A percentile compares a stretch with the other conserved stretches of the same genome.
Conservation (phyloP, 2,113 vertebrate genomes). For the Conger conger region DNA sequence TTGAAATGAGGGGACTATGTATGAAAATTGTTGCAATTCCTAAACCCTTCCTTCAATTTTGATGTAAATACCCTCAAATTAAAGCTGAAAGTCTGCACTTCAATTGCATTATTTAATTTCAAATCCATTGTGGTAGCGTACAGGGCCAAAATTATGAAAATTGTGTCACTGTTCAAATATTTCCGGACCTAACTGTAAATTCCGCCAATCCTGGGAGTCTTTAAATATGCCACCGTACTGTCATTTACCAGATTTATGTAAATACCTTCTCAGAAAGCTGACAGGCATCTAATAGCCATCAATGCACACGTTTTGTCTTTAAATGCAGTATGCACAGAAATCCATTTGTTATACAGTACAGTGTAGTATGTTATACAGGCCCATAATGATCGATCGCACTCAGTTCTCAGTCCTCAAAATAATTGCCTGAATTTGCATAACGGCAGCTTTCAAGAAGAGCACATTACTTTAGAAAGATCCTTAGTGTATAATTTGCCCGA, state of each 20-base stretch:
- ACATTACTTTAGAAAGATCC: neutral
- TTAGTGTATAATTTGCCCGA: neutral
- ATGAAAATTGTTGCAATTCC: too few relatives aligned
- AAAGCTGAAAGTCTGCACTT: too few relatives aligned
- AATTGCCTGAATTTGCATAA: slow-evolving; percentile 4
- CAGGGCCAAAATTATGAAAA: too few relatives aligned
- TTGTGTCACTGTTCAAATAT: too few relatives aligned
- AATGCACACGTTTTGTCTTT: neutral
- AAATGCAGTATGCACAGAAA: neutral
- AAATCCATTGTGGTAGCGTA: too few relatives aligned
- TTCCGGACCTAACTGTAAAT: neutral
- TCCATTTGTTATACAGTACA: neutral
- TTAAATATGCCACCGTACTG: neutral
- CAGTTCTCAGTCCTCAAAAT: neutral
- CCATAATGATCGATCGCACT: neutral
- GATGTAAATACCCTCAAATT: too few relatives aligned
- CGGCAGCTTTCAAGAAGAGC: neutral
- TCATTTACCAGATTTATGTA: neutral
- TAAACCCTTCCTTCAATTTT: too few relatives aligned
- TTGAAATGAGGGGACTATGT: too few relatives aligned
- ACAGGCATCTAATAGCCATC: neutral
- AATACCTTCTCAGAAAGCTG: neutral
- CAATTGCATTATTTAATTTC: too few relatives aligned
- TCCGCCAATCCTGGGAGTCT: neutral
- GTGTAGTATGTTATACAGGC: neutral